Conservation (phyloP, 2,888 invertebrate species). For the Gonocerus acuteangulatus region DNA sequence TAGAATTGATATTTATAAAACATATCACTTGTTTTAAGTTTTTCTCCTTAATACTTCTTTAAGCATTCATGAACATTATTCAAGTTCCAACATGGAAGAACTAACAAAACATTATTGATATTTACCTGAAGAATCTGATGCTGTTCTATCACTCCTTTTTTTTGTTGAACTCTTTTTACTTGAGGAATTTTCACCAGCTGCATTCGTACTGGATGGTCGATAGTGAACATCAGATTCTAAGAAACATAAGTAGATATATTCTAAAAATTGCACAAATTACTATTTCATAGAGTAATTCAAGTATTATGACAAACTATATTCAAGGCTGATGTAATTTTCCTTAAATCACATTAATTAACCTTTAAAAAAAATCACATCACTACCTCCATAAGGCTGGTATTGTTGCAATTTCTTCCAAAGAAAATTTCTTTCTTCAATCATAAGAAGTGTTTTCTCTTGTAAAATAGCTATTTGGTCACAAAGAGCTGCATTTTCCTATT, state of each 20-base stretch:
- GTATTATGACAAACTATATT: no score
- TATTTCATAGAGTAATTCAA: background rate
- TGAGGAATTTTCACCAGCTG: background rate
- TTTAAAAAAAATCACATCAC: background rate
- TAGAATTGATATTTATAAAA: no score
- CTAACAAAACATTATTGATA: no score
- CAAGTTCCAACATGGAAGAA: no score
- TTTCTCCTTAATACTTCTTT: no score
- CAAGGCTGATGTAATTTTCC: no score
- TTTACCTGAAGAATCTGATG: slow-evolving; percentile 30
- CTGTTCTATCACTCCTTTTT: slow-evolving; percentile 25
- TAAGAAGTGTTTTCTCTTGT: slow-evolving; percentile 70
- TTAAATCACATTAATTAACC: no score
- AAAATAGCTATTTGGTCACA: slow-evolving; percentile 82
- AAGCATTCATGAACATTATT: no score
- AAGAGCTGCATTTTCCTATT: slow-evolving; percentile 71
- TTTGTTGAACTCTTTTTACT: slow-evolving; percentile 24
- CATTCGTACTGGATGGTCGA: background rate
- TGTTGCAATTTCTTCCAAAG: slow-evolving; percentile 67
- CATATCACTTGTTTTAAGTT: no score
- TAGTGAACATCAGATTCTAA: slow-evolving; percentile 8
- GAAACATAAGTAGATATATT: background rate
- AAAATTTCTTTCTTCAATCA: slow-evolving; percentile 76
- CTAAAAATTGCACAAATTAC: background rate
- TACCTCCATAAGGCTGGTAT: slow-evolving; percentile 47